Evolutionary conservation across 2,797 vertebrate species (phyloP).

Genomic region (Sylvilagus floridanus): DNA sequence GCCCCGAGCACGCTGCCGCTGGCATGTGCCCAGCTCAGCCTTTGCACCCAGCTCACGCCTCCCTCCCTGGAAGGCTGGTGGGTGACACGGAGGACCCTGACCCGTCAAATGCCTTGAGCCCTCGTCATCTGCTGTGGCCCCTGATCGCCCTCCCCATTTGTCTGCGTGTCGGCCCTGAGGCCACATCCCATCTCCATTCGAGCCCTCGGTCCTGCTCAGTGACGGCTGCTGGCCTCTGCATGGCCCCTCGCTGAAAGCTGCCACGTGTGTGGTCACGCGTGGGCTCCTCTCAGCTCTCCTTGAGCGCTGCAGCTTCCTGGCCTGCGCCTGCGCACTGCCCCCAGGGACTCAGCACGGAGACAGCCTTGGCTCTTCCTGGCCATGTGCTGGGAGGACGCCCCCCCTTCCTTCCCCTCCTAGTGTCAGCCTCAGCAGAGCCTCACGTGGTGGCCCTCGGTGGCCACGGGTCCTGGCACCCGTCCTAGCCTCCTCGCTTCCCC

Average conservation of each 20-base stretch:
- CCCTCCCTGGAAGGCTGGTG: not conserved
- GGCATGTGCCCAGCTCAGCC: too few relatives aligned
- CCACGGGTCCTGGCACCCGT: fast-evolving
- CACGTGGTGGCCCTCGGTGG: fast-evolving
- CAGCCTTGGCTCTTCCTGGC: not conserved
- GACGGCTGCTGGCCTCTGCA: not conserved
- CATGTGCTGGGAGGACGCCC: not conserved
- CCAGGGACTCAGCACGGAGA: not conserved
- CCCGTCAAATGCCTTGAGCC: not conserved
- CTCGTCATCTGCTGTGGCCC: not conserved
- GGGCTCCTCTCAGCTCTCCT: not conserved
- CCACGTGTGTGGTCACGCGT: not conserved
- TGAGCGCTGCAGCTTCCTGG: not conserved
- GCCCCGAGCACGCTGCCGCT: too few relatives aligned
- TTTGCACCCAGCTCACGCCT: not conserved
- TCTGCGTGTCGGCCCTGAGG: fast-evolving
- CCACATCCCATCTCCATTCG: not conserved
- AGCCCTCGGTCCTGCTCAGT: not conserved
- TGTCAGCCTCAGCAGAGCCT: not conserved
- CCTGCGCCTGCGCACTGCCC: not conserved
- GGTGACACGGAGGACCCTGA: too few relatives aligned
- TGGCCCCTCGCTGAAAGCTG: not conserved
- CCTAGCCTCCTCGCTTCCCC: not conserved
- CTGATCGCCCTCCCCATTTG: not conserved
- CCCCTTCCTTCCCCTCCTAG: not conserved